These are phyloP conservation scores for Pomphorhynchus laevis DNA, from an alignment of 1,140 invertebrate species.

Conservation along the genomic window DNA sequence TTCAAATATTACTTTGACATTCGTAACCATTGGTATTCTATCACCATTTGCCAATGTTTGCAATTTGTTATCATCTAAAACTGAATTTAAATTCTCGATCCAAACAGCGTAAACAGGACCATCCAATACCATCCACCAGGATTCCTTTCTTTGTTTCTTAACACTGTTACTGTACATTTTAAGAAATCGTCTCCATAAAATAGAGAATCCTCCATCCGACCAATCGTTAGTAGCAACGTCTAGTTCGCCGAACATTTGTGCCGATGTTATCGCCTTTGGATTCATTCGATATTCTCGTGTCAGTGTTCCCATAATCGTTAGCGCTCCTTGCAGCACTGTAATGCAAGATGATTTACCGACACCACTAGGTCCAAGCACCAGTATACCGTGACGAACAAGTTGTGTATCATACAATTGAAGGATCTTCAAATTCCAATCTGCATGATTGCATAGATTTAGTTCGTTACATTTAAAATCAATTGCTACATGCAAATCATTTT, in stretches of 20 bases:
- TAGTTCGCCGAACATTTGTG: conserved; percentile 75
- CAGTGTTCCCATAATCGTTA: conserved; percentile 39
- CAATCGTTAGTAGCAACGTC: conserved; percentile 87
- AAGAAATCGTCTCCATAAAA: conserved; percentile 60
- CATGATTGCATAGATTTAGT: conserved; percentile 41
- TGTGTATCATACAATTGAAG: conserved; percentile 45
- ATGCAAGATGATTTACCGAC: conserved; percentile 80
- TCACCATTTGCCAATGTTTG: conserved; percentile 65
- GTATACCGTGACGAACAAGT: conserved; percentile 64
- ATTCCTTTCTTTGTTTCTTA: conserved; percentile 39
- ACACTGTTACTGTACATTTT: conserved; percentile 52
- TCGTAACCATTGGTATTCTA: conserved; percentile 50
- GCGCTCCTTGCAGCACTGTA: conserved; percentile 56
- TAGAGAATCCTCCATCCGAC: conserved; percentile 85
- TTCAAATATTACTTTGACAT: conserved; percentile 73
- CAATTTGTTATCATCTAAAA: conserved; percentile 26
- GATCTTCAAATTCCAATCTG: conserved; percentile 62
- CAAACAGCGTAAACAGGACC: conserved; percentile 22
- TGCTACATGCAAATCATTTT: conserved; percentile 28
- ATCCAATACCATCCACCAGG: conserved; percentile 20
- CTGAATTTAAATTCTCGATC: conserved; percentile 22
- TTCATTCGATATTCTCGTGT: conserved; percentile 91
- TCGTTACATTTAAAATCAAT: conserved; percentile 16
- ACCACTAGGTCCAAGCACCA: conserved; percentile 63
- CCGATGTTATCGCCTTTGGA: conserved; percentile 71